phyloP scores from a whole-genome alignment of 2,888 invertebrate genomes.

The Acleris literana region DNA sequence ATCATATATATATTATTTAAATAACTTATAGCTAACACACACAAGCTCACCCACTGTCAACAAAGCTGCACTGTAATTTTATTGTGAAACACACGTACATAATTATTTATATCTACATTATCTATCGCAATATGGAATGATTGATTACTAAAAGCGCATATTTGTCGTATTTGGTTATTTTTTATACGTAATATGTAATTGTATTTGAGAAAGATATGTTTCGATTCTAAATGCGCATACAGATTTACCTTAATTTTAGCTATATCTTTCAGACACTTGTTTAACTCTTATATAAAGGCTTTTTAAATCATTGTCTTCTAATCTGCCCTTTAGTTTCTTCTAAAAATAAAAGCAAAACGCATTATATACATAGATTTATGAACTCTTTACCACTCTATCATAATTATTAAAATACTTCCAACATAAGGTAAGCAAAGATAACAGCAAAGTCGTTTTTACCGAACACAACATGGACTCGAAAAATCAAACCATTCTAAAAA shows the following conservation, averaged over 20 bases:
- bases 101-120: slow-evolving; percentile 35
- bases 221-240: slow-evolving; percentile 6
- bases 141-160: too few species aligned
- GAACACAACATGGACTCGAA: too few species aligned
- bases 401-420: neutral
- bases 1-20: slow-evolving; percentile 21
- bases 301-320: slow-evolving; percentile 6
- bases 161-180: slow-evolving; percentile 28
- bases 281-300: slow-evolving; percentile 17
- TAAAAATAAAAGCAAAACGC: too few species aligned
- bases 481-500: neutral
- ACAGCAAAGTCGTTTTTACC: neutral
- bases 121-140: too few species aligned
- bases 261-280: slow-evolving; percentile 3
- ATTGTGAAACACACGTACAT: slow-evolving; percentile 42
- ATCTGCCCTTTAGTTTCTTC: slow-evolving; percentile 12
- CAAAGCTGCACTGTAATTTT: slow-evolving; percentile 44
- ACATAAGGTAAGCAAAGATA: slow-evolving; percentile 13
- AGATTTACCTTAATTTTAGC: slow-evolving; percentile 8
- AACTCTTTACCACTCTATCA: too few species aligned
- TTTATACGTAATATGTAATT: slow-evolving; percentile 20
- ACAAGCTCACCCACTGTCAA: slow-evolving; percentile 42
- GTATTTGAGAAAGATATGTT: slow-evolving; percentile 10
- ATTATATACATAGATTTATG: too few species aligned
- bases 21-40: slow-evolving; percentile 50